Percentiles rank a stretch among this genome's conserved stretches.
phyloP scores from a whole-genome alignment of 2,113 vertebrate species.

The Cricetomys ansorgei region DNA sequence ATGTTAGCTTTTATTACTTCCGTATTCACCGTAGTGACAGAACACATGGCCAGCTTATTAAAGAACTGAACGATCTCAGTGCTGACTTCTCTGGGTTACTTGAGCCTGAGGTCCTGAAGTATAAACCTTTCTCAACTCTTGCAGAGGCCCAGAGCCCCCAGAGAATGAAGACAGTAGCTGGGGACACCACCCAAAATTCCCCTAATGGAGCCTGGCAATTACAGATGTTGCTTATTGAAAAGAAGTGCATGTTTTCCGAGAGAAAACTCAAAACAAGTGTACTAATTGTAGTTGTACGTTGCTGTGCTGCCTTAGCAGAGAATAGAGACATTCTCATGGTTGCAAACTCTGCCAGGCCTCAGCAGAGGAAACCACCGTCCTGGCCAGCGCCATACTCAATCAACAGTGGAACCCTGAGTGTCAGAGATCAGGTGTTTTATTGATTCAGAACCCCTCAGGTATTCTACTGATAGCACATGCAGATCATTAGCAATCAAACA shows the following conservation, averaged over 20 bases:
- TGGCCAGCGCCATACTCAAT: too few relatives aligned
- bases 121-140: neutral
- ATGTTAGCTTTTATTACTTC: neutral
- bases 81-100: neutral
- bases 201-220: neutral
- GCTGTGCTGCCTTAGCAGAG: too few relatives aligned
- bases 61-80: neutral
- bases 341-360: too few relatives aligned
- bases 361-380: too few relatives aligned
- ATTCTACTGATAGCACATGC: too few relatives aligned
- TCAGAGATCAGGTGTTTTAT: too few relatives aligned
- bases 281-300: too few relatives aligned
- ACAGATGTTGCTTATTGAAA: neutral
- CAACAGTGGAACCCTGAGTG: too few relatives aligned
- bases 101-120: neutral
- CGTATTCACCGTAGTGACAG: neutral
- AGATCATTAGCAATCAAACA: too few relatives aligned
- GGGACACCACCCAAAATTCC: neutral
- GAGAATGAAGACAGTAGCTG: neutral
- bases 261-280: neutral
- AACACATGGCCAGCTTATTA: neutral
- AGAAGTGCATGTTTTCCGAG: neutral
- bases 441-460: too few relatives aligned
- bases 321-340: too few relatives aligned
- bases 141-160: accelerated